Conservation (phyloP, 2,113 vertebrate species). For the Abramis brama region DNA sequence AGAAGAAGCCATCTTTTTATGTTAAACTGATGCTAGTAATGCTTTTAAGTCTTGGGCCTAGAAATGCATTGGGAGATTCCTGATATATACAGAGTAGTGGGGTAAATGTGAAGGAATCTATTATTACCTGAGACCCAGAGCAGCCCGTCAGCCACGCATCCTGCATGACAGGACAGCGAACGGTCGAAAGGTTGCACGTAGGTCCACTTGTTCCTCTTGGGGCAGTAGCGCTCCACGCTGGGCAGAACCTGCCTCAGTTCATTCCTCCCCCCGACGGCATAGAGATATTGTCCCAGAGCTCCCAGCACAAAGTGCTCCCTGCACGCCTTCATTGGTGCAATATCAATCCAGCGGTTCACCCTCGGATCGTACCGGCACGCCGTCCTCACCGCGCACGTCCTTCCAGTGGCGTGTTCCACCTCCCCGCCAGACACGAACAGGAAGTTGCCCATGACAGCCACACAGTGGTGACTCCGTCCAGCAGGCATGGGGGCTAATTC, state of each 20-base stretch:
- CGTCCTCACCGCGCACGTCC: conserved; percentile 89
- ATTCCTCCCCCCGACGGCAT: conserved; percentile 91
- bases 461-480: conserved; percentile 94
- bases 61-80: background rate
- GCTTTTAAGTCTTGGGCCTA: background rate
- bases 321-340: conserved; percentile 95
- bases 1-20: conserved; percentile 28
- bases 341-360: conserved; percentile 90
- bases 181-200: conserved; percentile 94
- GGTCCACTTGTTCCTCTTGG: conserved; percentile 96
- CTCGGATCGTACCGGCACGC: conserved; percentile 93
- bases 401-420: conserved; percentile 87
- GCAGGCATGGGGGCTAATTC: conserved; percentile 89
- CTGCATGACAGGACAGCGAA: conserved; percentile 95
- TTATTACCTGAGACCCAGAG: conserved; percentile 97
- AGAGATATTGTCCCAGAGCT: conserved; percentile 87
- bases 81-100: background rate
- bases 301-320: conserved; percentile 95
- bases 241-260: conserved; percentile 94
- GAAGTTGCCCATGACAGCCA: conserved; percentile 95
- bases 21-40: background rate
- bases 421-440: conserved; percentile 94
- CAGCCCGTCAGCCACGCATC: conserved; percentile 91
- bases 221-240: conserved; percentile 93
- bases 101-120: background rate